Base-by-base conservation (phyloP, 2,113 vertebrate species). In the Thunnus maccoyii region DNA sequence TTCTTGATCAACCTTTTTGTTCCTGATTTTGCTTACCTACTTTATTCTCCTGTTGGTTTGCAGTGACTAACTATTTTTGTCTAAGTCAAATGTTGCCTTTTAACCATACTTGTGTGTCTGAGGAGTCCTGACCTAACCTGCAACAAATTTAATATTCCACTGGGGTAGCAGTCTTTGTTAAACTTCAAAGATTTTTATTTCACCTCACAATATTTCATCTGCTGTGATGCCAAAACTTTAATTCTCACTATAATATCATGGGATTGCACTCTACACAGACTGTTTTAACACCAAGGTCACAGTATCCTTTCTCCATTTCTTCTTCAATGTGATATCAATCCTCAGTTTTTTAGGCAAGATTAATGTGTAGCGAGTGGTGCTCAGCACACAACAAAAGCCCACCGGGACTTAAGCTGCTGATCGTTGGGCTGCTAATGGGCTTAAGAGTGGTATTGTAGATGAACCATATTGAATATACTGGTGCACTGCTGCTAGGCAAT, bases 401-500 rank as follows among this genome's bases (percentile, higher is more conserved):
- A 18, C 4, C 4, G 58, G 18, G 20, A 5, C 15, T 56, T 22
- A 20, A 62, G 51, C 4, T 55, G 68, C 17, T 50, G 51, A 36
- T 11, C 20, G 20, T 9, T 70, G 30, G 8, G 46, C 3, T 57
- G 27, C 17, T 67, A 73, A 62, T 58, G 9, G 50, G 27, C 63
- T 1, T 1, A 48, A 14, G 22, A 85, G 15, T 27, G 22, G 6
- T 18, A 14, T 64, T 58, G 12, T 10, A 61, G 41, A 61, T 72
- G 5, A 48, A 10, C 50, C 36, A 6, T 52, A 48, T 57, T 32
- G 25, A 61, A 70, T 56, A 32, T 54, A 62, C 15, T 58, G 18
- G 44, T 57, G 47, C 22, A 54, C 36, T 67, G 41, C 56, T 60
- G 67, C 80, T 76, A 15, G 60, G 56, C 58, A 55, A 72, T 78